phyloP scores from a whole-genome alignment of 2,888 invertebrate species.

The Xestia sexstrigata region DNA sequence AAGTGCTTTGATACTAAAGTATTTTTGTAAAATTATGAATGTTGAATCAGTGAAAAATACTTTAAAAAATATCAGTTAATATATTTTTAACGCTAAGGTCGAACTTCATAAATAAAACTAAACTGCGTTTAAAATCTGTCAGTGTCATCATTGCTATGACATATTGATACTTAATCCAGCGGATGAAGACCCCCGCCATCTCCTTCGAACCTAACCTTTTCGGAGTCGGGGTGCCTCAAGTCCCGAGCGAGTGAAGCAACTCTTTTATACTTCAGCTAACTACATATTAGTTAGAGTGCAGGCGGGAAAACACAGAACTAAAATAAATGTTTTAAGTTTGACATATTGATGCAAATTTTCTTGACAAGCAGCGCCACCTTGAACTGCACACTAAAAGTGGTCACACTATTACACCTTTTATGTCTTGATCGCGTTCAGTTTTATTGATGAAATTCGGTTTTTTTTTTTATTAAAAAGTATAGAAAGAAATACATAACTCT shows the following conservation, averaged over 20 bases:
- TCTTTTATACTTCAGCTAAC: not conserved
- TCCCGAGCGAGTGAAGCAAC: not conserved
- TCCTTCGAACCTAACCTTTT: no score
- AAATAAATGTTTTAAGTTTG: no score
- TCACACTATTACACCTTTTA: no score
- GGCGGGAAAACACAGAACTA: no score
- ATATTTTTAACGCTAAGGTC: not conserved
- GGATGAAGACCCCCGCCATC: no score
- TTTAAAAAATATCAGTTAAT: not conserved
- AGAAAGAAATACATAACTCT: not conserved
- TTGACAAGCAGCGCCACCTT: no score
- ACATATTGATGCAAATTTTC: no score
- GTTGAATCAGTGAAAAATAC: constrained; percentile 3
- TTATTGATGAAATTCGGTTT: not conserved
- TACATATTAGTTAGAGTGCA: no score
- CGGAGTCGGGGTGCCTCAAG: no score
- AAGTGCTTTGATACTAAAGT: constrained; percentile 45
- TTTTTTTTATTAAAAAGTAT: not conserved
- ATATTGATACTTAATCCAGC: not conserved
- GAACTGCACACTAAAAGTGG: no score
- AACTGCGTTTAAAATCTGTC: not conserved
- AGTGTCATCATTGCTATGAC: not conserved
- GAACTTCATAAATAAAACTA: not conserved
- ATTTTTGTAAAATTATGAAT: constrained; percentile 37
- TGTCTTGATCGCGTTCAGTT: not conserved